Base-by-base conservation (phyloP, 2,888 invertebrate genomes). In the Torymus aiolomorphi region DNA sequence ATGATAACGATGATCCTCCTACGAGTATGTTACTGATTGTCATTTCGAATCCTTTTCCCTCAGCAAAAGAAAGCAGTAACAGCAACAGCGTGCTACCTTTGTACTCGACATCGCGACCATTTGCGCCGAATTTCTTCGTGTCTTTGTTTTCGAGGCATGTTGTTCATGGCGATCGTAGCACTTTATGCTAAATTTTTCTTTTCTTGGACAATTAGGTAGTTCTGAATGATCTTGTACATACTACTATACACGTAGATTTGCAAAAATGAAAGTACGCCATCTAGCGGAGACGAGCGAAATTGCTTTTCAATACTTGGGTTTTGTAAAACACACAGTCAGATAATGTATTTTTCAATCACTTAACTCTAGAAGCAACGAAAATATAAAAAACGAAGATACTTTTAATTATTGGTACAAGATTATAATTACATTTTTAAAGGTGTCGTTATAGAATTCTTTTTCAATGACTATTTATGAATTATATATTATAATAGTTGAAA, bases 161-260 rank as follows among this genome's bases (percentile, higher is more conserved):
- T 42, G 42, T 42, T 42, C 42, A 5, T 51, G 42, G 13, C 42
- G 31, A 61, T 20, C 49, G 14, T 51, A 51, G 13, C 14, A 14
- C 3, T 61, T 59, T 49, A 14, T 71, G n/a, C 18, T 16, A 14
- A 49, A 18, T 56, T 66, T 66, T 66, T 57, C 31, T 18, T 67
- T 51, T 2, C 18, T 13, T 57, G 20, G 13, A 49, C 42, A 59
- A 59, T 13, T 52, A 13, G 65, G 20, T 65, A 52, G 18, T 42
- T 56, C n/a, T 14, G 54, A 56, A 54, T 49, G 65, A 63, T 74
- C 65, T 65, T 65, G 73, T 65, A 42, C 31, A 42, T 51, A 52
- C n/a, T 61, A 14, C 8, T 61, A 2, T 51, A 51, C n/a, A 61
- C 24, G 13, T 57, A 18, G 14, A 18, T 61, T 18, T 51, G 42